Evolutionary conservation across 2,888 invertebrate species (phyloP).

Genomic region (Pollenia griseotomentosa): DNA sequence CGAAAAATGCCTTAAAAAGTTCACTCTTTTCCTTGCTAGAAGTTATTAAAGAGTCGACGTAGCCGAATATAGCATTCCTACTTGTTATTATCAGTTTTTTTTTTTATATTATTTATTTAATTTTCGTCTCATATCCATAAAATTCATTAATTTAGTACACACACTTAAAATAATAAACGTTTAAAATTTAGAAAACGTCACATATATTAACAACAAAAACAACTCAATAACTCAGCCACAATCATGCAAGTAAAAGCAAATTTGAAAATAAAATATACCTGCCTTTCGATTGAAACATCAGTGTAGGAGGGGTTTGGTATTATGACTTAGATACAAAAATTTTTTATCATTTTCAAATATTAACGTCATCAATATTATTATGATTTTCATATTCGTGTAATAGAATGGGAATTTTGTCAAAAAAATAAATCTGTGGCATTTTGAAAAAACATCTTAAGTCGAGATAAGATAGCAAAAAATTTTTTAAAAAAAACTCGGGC

Average conservation of each 20-base stretch:
- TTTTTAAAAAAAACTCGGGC: no score
- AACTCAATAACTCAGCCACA: background rate
- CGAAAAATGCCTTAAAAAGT: no score
- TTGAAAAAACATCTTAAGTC: no score
- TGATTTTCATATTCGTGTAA: background rate
- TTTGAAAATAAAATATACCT: background rate
- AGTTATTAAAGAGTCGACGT: no score
- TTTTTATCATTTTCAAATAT: background rate
- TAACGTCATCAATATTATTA: background rate
- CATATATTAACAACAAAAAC: background rate
- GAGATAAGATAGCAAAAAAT: no score
- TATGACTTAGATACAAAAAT: background rate
- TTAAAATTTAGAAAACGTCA: slow-evolving; percentile 55
- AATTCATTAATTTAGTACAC: slow-evolving; percentile 48
- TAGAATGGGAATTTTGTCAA: background rate
- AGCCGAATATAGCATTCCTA: no score
- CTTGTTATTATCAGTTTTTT: slow-evolving; percentile 9
- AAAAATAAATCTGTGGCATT: no score
- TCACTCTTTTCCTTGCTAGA: no score
- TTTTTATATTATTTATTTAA: slow-evolving; percentile 22
- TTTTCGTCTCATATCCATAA: slow-evolving; percentile 39
- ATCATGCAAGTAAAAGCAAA: background rate
- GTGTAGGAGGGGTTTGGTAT: background rate
- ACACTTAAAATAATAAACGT: slow-evolving; percentile 21
- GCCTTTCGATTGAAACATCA: background rate